Evolutionary conservation across 2,797 vertebrate genomes (phyloP), one percentile per base, ranked within the genome.

Genomic region (Melanogrammus aeglefinus): DNA sequence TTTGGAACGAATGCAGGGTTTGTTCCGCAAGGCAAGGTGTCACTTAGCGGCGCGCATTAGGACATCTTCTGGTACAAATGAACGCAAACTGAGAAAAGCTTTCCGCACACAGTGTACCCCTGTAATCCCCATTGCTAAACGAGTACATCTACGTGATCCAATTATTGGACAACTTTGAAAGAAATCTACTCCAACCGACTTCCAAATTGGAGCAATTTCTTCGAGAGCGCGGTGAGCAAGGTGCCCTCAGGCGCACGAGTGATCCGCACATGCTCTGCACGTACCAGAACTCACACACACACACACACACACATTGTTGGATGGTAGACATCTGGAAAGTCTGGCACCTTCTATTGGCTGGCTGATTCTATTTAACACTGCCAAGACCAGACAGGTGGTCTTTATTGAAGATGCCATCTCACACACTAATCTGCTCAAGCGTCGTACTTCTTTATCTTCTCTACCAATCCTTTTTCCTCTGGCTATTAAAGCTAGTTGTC

Each of bases 321-420:
- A 82, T 79, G 44, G 71, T 66, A 44, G 76, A 88, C 83, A 87
- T 82, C 86, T 86, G 85, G 84, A 83, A 69, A 78, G 83, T 78
- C 80, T 88, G 86, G 87, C 82, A 80, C 57, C 39, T 77, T 69
- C 51, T 80, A 66, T 27, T 47, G 63, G 73, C 57, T 27, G 24
- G 63, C 63, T 77, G 39, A 72, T 71, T 74, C 77, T 85, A 86
- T 80, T 82, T 69, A 86, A 72, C 79, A 75, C 75, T 75, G 51
- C 69, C 74, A 74, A 41, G n/a, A 81, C 77, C 27, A 78, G 79
- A 83, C 82, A 87, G 81, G 81, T 88, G 88, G 83, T 80, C 76
- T 81, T 84, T 84, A 77, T 75, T 76, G 76, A 35, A 79, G 38
- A 66, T 75, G 27, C 73, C 14, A 47, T 78, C 72, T 75, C 75